Base-by-base conservation (phyloP, 2,113 vertebrate genomes). In the Acanthochromis polyacanthus region DNA sequence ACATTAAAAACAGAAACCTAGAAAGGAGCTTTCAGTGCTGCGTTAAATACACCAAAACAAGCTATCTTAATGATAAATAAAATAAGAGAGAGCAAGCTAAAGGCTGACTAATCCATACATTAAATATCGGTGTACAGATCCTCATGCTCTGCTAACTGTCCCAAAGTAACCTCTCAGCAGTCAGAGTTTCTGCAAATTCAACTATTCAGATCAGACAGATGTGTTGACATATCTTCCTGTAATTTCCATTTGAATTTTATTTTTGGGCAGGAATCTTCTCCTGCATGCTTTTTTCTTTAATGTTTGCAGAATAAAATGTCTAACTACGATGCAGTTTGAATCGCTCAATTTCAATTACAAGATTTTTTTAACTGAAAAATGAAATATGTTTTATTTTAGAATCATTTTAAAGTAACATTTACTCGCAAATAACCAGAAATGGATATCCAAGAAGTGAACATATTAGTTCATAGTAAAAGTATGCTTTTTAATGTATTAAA, bases 371-470 rank as follows among this genome's bases (percentile, higher is more conserved):
- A 8, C 16, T 17, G 6, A 12, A 50, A 50, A 17, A 50, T 15
- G 40, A 15, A 9, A 36, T 10, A 43, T 43, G 15, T 43, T 4
- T 14, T 3, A 15, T 43, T 43, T 43, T 16, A 8, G 11, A 15
- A 14, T 65, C 14, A 14, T 60, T 73, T 51, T 5, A 28, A 52
- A 46, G 36, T 58, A 77, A 69, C 25, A 40, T 16, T n/a, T 46
- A 75, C 16, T 48, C 61, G n/a, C 28, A 60, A 63, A 57, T 59
- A 68, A 66, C 36, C 12, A 56, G 46, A 68, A 63, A 73, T 5
- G 19, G 3, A 65, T 51, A 73, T 84, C 50, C 20, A 32, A 73
- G 22, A 71, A 67, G 9, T 11, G 25, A 50, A 17, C 1, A 1
- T 8, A 59, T 64, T 19, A 36, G 19, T 50, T 58, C 40, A 75